Evolutionary conservation across 2,113 vertebrate species (phyloP).

Genomic region (Scytalopus superciliaris): DNA sequence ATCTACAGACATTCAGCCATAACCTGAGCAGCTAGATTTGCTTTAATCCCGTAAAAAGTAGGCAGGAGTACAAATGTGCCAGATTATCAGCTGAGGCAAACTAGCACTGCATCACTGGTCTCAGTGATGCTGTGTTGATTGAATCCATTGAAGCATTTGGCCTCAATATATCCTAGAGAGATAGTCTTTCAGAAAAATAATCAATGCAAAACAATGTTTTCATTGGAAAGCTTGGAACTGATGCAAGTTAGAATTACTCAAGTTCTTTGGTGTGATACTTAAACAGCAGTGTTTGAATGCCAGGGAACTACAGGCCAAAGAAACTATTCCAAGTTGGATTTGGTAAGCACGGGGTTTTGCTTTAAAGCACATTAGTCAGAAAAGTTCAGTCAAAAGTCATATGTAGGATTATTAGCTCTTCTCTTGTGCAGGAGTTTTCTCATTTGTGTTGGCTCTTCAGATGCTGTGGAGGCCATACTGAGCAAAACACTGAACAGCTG

Average conservation of each 20-base stretch:
- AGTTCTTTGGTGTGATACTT: not conserved
- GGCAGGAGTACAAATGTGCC: not conserved
- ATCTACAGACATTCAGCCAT: not conserved
- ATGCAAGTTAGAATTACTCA: not conserved
- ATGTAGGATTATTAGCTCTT: slow-evolving; percentile 10
- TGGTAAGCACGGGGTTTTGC: not conserved
- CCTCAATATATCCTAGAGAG: not conserved
- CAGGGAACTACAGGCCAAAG: slow-evolving; percentile 11
- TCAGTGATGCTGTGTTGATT: not conserved
- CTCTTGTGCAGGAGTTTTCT: not conserved
- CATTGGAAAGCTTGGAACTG: not conserved
- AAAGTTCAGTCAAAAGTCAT: slow-evolving; percentile 26
- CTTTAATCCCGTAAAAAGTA: slow-evolving; percentile 13
- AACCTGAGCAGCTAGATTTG: slow-evolving; percentile 1
- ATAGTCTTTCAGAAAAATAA: not conserved
- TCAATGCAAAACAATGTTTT: not conserved
- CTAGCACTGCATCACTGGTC: not conserved
- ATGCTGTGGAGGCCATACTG: not conserved
- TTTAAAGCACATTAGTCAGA: slow-evolving; percentile 40
- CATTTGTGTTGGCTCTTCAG: slow-evolving; percentile 32
- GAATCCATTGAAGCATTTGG: not conserved
- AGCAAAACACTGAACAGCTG: slow-evolving; percentile 27
- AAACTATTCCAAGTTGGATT: slow-evolving; percentile 37
- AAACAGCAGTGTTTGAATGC: not conserved
- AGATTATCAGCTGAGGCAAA: not conserved